phyloP scores from a whole-genome alignment of 2,797 vertebrate species.

The Tauraco hartlaubi region DNA sequence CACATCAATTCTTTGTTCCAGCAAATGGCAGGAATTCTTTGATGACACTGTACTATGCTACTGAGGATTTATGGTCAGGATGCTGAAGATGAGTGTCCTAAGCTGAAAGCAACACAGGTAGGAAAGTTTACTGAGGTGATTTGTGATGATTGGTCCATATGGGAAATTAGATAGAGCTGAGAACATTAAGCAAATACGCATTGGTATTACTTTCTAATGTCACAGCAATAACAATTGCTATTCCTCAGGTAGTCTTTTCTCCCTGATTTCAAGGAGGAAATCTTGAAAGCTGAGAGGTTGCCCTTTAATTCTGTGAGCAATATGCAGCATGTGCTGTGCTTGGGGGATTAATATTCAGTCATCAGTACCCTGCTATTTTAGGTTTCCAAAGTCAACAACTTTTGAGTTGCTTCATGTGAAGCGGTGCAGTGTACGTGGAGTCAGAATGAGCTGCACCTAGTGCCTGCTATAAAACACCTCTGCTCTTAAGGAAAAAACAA shows the following conservation, averaged over 20 bases:
- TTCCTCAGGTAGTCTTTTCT: not conserved
- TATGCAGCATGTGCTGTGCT: not conserved
- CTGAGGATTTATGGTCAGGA: not conserved
- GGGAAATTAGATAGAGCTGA: not conserved
- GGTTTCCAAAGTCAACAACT: not conserved
- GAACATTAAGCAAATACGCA: not conserved
- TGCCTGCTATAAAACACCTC: not conserved
- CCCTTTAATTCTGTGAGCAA: not conserved
- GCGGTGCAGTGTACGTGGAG: accelerated
- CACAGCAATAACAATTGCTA: not conserved
- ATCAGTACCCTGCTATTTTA: not conserved
- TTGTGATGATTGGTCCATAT: not conserved
- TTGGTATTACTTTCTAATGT: not conserved
- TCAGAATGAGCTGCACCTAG: not conserved
- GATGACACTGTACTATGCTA: not conserved
- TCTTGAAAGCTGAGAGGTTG: not conserved
- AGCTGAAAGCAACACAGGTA: not conserved
- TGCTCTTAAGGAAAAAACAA: not conserved
- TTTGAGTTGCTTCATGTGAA: not conserved
- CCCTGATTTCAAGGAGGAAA: not conserved
- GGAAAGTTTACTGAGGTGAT: not conserved
- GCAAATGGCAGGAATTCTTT: not conserved
- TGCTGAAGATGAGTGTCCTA: not conserved
- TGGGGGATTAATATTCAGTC: not conserved
- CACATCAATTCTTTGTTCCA: not conserved